These are phyloP conservation scores for Sinhomidia bicolor DNA, from an alignment of 2,888 invertebrate species.

Conservation along the genomic window DNA sequence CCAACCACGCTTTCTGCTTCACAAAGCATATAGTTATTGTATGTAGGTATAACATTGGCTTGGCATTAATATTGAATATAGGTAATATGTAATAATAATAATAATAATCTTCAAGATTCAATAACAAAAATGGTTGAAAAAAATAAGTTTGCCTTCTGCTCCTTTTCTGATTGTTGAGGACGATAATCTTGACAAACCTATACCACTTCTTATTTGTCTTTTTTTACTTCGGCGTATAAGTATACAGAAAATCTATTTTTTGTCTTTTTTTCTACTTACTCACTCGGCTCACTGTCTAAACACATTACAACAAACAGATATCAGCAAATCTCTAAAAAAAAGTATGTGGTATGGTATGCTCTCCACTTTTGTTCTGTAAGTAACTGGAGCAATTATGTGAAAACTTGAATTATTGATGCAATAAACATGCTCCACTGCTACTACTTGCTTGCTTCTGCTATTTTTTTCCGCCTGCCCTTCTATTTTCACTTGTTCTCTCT, in stretches of 20 bases:
- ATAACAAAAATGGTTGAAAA: conserved; percentile 14
- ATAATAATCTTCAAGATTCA: conserved; percentile 8
- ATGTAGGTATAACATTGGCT: too few relatives aligned
- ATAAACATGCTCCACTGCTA: conserved; percentile 50
- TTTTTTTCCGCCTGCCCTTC: conserved; percentile 32
- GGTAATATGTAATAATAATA: too few relatives aligned
- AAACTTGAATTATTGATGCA: conserved; percentile 68
- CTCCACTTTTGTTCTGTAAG: background rate
- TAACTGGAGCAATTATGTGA: conserved; percentile 63
- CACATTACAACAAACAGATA: too few relatives aligned
- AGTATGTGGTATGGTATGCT: background rate
- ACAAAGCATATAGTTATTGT: conserved; percentile 31
- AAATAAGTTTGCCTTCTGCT: background rate
- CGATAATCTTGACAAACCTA: conserved; percentile 16
- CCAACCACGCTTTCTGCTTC: background rate
- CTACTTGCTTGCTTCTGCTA: background rate
- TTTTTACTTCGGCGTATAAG: too few relatives aligned
- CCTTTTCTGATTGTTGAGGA: background rate
- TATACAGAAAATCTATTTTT: conserved; percentile 2
- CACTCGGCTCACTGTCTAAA: too few relatives aligned
- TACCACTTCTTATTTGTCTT: conserved; percentile 7
- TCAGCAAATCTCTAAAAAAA: too few relatives aligned
- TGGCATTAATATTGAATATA: too few relatives aligned
- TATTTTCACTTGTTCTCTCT: conserved; percentile 32
- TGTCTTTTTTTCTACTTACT: too few relatives aligned